Base-by-base conservation (phyloP, 2,113 vertebrate genomes). In the Grammomys dolichurus region DNA sequence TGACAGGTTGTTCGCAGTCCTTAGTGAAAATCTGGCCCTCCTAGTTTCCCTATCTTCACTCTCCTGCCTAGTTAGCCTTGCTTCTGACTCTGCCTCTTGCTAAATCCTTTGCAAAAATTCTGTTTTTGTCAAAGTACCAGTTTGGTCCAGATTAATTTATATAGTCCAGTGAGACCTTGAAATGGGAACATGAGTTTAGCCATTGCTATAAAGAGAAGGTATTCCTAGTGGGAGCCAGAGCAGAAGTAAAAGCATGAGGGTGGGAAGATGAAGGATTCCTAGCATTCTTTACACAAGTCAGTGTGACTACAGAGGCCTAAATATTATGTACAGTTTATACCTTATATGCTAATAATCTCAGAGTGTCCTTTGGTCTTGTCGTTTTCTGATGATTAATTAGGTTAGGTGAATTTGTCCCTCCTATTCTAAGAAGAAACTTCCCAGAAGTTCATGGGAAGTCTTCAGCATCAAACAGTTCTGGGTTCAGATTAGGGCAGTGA, bases 371-470 rank as follows among this genome's bases (percentile, higher is more conserved):
- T 84, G 56, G 7, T 81, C 28, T 17, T 6, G 10, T 43, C 43
- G 3, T 88, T 80, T 85, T 67, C 26, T 73, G 82, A 87, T 70
- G 56, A 91, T 76, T 65, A 76, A 91, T 76, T 65, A 76, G 16
- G 48, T 46, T 46, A 28, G 58, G 24, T 87, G 10, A 95, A 31
- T 40, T 85, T 80, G 65, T 46, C 78, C 77, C 31, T 92, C 28
- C 22, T 73, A 92, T 51, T 77, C 90, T 90, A 31, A 90, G 87
- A 93, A 80, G 31, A 56, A 48, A 91, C 58, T 85, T 28, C 33
- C 60, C 9, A 60, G 73, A 76, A 70, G 58, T 60, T n/a, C 82
- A 48, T n/a, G 46, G 58, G 67, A 95, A 86, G 46, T 73, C 56
- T 70, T 93, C n/a, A 88, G 54, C 51, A 56, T 88, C 76, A 33